Percentiles rank a stretch among this genome's conserved stretches.
Evolutionary conservation across 1,140 invertebrate species (phyloP).

Genomic region (Drosophila mayri): DNA sequence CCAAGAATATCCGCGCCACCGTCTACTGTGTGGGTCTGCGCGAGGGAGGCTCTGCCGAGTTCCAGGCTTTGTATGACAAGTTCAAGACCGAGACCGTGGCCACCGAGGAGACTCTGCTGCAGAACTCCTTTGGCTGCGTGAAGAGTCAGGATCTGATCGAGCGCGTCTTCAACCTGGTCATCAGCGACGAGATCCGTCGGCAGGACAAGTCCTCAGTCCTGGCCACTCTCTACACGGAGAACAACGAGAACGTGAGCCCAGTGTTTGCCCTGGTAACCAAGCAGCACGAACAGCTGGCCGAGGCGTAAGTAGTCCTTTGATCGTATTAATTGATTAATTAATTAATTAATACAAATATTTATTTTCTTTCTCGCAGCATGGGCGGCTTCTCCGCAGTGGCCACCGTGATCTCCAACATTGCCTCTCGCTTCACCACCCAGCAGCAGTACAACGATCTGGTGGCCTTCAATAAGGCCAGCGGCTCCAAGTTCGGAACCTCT

Average conservation of each 20-base stretch:
- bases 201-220: constrained; percentile 85
- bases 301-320: constrained; percentile 84
- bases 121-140: constrained; percentile 87
- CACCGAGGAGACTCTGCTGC: constrained; percentile 86
- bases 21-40: constrained; percentile 87
- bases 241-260: constrained; percentile 84
- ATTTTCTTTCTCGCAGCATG: constrained; percentile 60
- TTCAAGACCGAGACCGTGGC: constrained; percentile 85
- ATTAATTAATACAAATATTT: not conserved
- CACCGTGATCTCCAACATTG: constrained; percentile 85
- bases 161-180: constrained; percentile 67
- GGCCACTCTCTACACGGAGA: constrained; percentile 81
- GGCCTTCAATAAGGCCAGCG: constrained; percentile 56
- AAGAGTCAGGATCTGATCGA: constrained; percentile 82
- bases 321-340: not conserved
- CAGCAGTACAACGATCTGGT: constrained; percentile 75
- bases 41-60: constrained; percentile 85
- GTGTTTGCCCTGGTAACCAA: constrained; percentile 85
- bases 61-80: constrained; percentile 86
- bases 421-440: constrained; percentile 84
- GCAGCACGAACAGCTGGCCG: constrained; percentile 75
- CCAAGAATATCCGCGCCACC: constrained; percentile 86
- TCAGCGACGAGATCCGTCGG: constrained; percentile 80
- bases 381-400: constrained; percentile 83
- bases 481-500: constrained; percentile 60